Evolutionary conservation across 2,888 invertebrate species (phyloP).

Genomic region (Ferdinandea cuprea): DNA sequence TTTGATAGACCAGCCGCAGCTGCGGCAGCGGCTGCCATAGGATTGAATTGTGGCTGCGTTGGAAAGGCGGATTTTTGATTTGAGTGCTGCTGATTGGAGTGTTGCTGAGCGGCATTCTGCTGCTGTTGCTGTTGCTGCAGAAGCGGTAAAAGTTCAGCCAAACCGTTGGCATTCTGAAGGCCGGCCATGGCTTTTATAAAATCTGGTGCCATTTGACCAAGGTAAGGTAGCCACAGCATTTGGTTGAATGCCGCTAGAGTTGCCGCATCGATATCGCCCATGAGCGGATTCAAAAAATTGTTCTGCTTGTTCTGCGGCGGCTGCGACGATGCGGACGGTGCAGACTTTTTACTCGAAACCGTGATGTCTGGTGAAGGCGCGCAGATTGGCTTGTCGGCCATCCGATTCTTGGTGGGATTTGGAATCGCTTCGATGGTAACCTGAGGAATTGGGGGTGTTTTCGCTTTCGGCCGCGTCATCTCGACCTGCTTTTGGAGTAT

Average conservation of each 20-base stretch:
- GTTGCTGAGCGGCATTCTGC: constrained; percentile 57
- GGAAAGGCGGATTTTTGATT: constrained; percentile 73
- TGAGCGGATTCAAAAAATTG: constrained; percentile 64
- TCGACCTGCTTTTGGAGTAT: constrained; percentile 85
- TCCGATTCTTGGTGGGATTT: constrained; percentile 61
- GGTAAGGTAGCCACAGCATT: constrained; percentile 90
- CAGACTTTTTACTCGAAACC: constrained; percentile 56
- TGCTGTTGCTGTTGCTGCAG: constrained; percentile 83
- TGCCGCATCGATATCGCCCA: constrained; percentile 87
- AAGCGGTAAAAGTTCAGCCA: constrained; percentile 78
- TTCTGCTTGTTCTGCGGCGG: constrained; percentile 43
- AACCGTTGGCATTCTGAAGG: constrained; percentile 76
- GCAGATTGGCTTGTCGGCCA: constrained; percentile 40
- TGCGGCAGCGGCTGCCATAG: constrained; percentile 71
- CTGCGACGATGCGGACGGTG: constrained; percentile 28
- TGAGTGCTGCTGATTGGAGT: constrained; percentile 59
- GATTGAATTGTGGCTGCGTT: constrained; percentile 58
- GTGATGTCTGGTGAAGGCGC: constrained; percentile 60
- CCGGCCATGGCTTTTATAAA: constrained; percentile 82
- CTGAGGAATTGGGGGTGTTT: constrained; percentile 77
- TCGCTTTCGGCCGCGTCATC: constrained; percentile 77
- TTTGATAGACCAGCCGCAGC: constrained; percentile 73
- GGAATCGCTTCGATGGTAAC: constrained; percentile 75
- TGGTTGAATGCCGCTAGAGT: constrained; percentile 88
- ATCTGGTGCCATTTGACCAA: constrained; percentile 83